phyloP scores from a whole-genome alignment of 2,113 vertebrate genomes.

The Sus scrofa region T2T-Sscrofa CM000819.6:131954501-131955000 shows the following conservation, averaged over 20 bases:
- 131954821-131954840: neutral
- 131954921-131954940: constrained; percentile 2
- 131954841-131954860: constrained; percentile 1
- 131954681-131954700: neutral
- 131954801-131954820: neutral
- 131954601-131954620: neutral
- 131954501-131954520: constrained; percentile 34
- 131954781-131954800: neutral
- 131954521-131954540: constrained; percentile 15
- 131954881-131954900: neutral
- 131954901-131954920: neutral
- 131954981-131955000: neutral
- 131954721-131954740: constrained; percentile 29
- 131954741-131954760: neutral
- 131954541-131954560: neutral
- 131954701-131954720: constrained; percentile 1
- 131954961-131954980: neutral
- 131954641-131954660: neutral
- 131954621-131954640: neutral
- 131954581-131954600: neutral
- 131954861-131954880: constrained; percentile 6
- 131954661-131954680: neutral
- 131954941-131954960: neutral
- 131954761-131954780: neutral
- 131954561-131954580: neutral